phyloP scores from a whole-genome alignment of 2,888 invertebrate genomes.

The Charanyca ferruginea region DNA sequence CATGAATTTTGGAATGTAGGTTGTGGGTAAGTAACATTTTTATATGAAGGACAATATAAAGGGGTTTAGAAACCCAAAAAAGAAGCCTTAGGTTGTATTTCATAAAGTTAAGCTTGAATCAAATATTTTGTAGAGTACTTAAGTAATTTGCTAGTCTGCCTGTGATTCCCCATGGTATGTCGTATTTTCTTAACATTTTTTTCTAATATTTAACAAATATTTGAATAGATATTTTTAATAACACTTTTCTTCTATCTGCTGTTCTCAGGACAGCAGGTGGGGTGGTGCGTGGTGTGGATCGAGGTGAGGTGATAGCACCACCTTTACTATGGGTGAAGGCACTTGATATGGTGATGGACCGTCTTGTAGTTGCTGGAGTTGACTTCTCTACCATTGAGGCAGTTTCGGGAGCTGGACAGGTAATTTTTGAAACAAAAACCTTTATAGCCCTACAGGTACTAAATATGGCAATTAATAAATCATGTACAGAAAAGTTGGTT shows the following conservation, averaged over 20 bases:
- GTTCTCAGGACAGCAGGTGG: constrained; percentile 89
- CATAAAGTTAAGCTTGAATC: too few species aligned
- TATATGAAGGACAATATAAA: too few species aligned
- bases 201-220: too few species aligned
- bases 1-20: neutral
- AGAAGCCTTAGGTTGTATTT: too few species aligned
- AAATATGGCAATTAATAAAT: neutral
- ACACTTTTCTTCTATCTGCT: neutral
- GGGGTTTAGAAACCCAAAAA: neutral
- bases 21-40: too few species aligned
- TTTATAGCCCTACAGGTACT: neutral
- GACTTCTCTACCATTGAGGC: constrained; percentile 96
- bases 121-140: too few species aligned
- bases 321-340: constrained; percentile 99
- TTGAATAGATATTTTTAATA: too few species aligned
- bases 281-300: constrained; percentile 85
- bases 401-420: constrained; percentile 98
- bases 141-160: too few species aligned
- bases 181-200: too few species aligned
- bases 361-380: constrained; percentile 95
- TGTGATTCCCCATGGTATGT: too few species aligned
- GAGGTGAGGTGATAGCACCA: constrained; percentile 94
- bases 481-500: too few species aligned
- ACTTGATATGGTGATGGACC: constrained; percentile 97
- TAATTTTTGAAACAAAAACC: constrained; percentile 74